Evolutionary conservation across 2,797 vertebrate species (phyloP).

Genomic region (Falco novaeseelandiae): DNA sequence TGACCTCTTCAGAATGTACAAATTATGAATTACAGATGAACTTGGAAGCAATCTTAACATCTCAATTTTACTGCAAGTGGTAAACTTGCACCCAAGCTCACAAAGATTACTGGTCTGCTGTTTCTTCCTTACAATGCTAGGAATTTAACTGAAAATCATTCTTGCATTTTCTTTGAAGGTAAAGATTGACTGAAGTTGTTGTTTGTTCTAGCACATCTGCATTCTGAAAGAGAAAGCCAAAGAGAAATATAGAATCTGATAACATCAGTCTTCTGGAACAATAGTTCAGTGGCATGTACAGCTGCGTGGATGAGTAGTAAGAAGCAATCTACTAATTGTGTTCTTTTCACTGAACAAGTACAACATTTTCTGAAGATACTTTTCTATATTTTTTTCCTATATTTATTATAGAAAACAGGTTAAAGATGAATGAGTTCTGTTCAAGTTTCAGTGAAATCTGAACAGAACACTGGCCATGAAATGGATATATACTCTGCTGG

Average conservation of each 20-base stretch:
- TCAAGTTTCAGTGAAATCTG: not conserved
- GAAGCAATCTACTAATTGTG: not conserved
- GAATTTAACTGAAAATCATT: not conserved
- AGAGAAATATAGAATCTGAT: conserved; percentile 85
- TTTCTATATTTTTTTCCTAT: not conserved
- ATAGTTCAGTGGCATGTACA: not conserved
- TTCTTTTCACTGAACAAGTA: not conserved
- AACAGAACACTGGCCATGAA: not conserved
- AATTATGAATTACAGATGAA: not conserved
- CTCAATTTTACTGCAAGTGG: not conserved
- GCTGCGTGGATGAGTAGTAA: not conserved
- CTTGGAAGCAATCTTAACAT: not conserved
- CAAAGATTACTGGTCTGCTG: not conserved
- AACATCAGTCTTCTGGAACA: not conserved
- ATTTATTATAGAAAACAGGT: not conserved
- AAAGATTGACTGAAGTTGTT: not conserved
- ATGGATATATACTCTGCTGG: not conserved
- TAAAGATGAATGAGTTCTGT: not conserved
- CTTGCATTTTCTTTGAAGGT: not conserved
- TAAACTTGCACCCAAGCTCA: not conserved
- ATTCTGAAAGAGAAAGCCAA: conserved; percentile 84
- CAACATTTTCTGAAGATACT: not conserved
- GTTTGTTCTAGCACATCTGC: conserved; percentile 84
- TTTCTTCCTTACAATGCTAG: not conserved
- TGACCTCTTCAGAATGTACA: not conserved